Base-by-base conservation (phyloP, 2,888 invertebrate species). In the Drosophila fulvimacula region DNA sequence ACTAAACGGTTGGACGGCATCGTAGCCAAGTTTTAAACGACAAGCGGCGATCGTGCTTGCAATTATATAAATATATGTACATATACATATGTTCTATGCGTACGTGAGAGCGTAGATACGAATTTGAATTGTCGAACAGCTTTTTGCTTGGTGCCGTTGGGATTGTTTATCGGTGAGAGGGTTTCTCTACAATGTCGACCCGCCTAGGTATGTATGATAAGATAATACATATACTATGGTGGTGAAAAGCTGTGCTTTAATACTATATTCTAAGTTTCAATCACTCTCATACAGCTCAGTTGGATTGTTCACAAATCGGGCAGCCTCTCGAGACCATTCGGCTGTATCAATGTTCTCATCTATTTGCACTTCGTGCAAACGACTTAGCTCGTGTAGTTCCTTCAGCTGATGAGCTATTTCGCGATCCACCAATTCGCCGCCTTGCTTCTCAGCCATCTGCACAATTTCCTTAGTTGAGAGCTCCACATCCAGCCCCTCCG, bases 391-490 rank as follows among this genome's bases (percentile, higher is more conserved):
- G 65, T 86, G 90, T 49, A 92, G 61, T 68, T 92, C 91, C 57
- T 66, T 87, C 0, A 90, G 51, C 60, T 92, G 90, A 51, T 90
- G 82, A 0, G 92, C 82, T 34, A 92, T 38, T 64, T 92, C 92
- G 0, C 74, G 79, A 69, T 92, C 85, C 0, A 90, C 84, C 2
- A 71, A 44, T 32, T 91, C 91, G 1, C 92, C 92, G 5, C 92
- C 92, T 17, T 80, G 72, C 0, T 34, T 59, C 69, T 82, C 36
- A 0, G 64, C 36, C 1, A 72, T 73, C 1, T 81, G n/a, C 5
- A 75, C 64, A 0, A 84, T 48, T 60, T 85, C 76, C 10, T 86
- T 77, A 0, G 69, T 30, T 0, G 88, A 59, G 5, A 39, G 38
- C 2, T 63, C 15, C 0, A 15, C n/a, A 10, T 49, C 57, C 0